Evolutionary conservation across 2,888 invertebrate species (phyloP), one percentile per base, ranked within the genome.

Genomic region (Nasonia oneida): DNA sequence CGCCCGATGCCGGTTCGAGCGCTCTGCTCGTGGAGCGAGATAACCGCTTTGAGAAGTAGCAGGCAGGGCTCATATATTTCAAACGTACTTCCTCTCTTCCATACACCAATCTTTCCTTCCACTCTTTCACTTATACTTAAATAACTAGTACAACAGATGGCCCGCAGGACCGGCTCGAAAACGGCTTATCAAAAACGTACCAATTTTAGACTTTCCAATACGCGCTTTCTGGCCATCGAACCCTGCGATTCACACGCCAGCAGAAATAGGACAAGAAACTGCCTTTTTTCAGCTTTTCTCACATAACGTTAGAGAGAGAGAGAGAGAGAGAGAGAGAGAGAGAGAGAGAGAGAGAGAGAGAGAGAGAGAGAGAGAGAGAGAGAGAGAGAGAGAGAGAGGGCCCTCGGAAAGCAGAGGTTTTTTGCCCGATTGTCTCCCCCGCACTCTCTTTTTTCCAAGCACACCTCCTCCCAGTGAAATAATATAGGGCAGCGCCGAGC

Each of bases 41-140:
- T 92, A 92, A 90, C 89, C 89, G 87, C 87, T 89, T 91, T 92
- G 92, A 92, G 92, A 92, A 90, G 90, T 90, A 91, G 90, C 92
- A 92, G 92, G 89, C 92, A 89, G 85, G 87, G 88, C 83, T 87
- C 88, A 79, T 88, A 88, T 86, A 88, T 88, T 89, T 88, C 76
- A 89, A 88, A 88, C 87, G 88, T 88, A 89, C 90, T 89, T 90
- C 88, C 87, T 89, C 88, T 88, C 87, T 87, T 88, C 81, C 86
- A 85, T 87, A 85, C 87, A 86, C 87, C 88, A 84, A 84, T 70
- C 79, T 82, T 81, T 86, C 85, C 89, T 88, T 87, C 88, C 86
- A 89, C 90, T 84, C 89, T 88, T 87, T 88, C 88, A 87, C 88
- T 84, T 82, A 82, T 79, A 82, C 84, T 82, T 76, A 79, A 84